Evolutionary conservation across 2,888 invertebrate genomes (phyloP), one percentile per base, ranked within the genome.

Genomic region (Buathra laborator): DNA sequence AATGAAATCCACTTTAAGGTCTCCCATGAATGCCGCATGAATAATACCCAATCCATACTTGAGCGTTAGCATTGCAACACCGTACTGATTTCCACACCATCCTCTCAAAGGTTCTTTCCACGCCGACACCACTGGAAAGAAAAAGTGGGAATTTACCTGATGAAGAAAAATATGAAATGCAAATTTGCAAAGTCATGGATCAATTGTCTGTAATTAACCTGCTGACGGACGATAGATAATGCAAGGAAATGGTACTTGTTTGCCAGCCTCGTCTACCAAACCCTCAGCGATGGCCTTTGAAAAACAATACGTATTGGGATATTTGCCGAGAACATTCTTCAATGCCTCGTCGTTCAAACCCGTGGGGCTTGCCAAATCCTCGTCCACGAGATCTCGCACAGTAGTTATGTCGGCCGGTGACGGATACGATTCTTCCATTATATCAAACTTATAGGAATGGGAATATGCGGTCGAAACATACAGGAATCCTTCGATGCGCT

Each of bases 241-340:
- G 37, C 37, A 90, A 43, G 88, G 86, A 32, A 90, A 89, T 2
- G 64, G 48, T 0, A 81, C 82, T 51, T 72, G 83, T 14, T 59
- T 86, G 5, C 89, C 85, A 51, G 83, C 86, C 10, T 86, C 74
- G 16, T 86, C 79, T 7, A 92, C 88, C 5, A 92, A 66, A 6
- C 89, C 86, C 80, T 92, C 92, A n/a, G 91, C 89, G 0, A 80
- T 83, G 1, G 92, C 88, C 77, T 90, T 91, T 5, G 87, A 86
- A 78, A 90, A 92, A 7, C 81, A 32, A 67, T 89, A 90, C 0
- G 83, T 59, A 62, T 91, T 91, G 0, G 86, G 79, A 87, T 87
- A 91, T 0, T 88, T 80, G 10, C 89, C 90, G 2, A 89, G 32
- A 2, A 90, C 76, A 10, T 78, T 81, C 9, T 85, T 37, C 37